Evolutionary conservation across 2,113 vertebrate species (phyloP).

Genomic region (Podarcis raffonei): DNA sequence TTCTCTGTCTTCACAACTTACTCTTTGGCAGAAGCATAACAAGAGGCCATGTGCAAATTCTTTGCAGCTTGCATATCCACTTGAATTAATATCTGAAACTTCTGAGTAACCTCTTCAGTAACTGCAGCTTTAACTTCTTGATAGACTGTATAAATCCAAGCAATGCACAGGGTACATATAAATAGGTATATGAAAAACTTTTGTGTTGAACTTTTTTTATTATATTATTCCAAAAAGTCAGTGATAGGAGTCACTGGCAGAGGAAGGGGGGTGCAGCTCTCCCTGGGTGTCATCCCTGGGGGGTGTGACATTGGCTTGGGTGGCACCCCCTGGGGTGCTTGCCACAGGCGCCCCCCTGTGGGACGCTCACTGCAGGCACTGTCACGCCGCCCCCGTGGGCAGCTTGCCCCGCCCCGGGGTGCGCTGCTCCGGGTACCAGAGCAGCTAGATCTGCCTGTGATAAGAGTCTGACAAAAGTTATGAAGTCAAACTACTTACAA

Average conservation of each 20-base stretch:
- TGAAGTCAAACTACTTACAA: neutral
- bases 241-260: neutral
- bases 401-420: too few species aligned
- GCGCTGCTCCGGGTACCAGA: too few species aligned
- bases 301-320: too few species aligned
- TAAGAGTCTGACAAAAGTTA: neutral
- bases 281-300: too few species aligned
- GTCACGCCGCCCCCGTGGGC: too few species aligned
- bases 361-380: too few species aligned
- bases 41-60: neutral
- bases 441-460: too few species aligned
- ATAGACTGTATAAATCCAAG: neutral
- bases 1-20: neutral
- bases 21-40: neutral
- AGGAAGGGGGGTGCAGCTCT: too few species aligned
- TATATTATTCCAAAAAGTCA: neutral
- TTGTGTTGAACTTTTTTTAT: too few species aligned
- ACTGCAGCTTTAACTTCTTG: neutral
- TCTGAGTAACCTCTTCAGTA: neutral
- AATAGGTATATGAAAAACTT: neutral
- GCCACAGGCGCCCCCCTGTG: too few species aligned
- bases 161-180: neutral
- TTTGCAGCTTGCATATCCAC: neutral
- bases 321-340: too few species aligned
- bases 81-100: neutral